Evolutionary conservation across 2,797 vertebrate genomes (phyloP).

Genomic region (Artibeus lituratus): DNA sequence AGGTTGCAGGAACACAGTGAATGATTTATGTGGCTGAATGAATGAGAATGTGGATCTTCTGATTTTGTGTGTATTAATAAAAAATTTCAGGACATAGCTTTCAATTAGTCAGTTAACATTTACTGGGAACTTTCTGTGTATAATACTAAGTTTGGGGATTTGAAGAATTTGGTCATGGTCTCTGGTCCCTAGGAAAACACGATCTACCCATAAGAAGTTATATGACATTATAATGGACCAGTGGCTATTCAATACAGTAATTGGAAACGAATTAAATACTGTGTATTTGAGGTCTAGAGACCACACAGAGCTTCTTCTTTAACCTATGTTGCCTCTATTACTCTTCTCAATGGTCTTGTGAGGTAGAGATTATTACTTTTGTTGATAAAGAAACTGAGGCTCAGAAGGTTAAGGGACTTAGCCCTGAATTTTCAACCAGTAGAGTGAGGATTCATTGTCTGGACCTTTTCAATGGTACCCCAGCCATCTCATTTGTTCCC

Average conservation of each 20-base stretch:
- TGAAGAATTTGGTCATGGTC: not conserved
- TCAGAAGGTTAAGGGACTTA: not conserved
- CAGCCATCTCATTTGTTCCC: not conserved
- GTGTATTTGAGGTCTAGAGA: not conserved
- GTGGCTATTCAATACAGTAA: not conserved
- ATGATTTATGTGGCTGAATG: constrained; percentile 50
- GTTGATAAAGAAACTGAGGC: not conserved
- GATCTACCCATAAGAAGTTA: not conserved
- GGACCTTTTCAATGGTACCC: not conserved
- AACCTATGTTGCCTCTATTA: not conserved
- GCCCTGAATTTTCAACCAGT: not conserved
- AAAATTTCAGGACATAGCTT: not conserved
- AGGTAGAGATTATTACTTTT: not conserved
- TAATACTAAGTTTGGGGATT: not conserved
- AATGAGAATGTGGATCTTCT: constrained; percentile 14
- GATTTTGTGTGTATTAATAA: not conserved
- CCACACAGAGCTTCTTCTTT: not conserved
- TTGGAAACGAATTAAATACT: not conserved
- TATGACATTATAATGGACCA: not conserved
- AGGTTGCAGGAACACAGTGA: constrained; percentile 36
- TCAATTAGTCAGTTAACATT: constrained; percentile 31
- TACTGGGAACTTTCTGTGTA: not conserved
- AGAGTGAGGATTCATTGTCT: not conserved
- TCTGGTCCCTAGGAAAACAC: not conserved
- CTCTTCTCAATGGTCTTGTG: not conserved